Base-by-base conservation (phyloP, 2,888 invertebrate species). In the Branchellion lobata region DNA sequence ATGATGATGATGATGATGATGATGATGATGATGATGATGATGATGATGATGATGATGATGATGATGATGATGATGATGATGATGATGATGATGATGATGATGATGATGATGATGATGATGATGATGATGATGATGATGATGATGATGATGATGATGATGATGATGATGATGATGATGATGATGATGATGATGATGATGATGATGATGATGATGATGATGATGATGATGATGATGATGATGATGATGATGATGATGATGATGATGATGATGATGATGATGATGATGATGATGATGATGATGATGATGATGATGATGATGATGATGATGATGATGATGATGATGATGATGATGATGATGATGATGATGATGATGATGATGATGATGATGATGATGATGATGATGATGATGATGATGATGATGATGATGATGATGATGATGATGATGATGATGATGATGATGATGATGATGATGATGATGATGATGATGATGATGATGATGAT, bases 71-170 rank as follows among this genome's bases (percentile, higher is more conserved):
- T n/a, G n/a, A n/a, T n/a, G n/a, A n/a, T n/a, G n/a, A n/a, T n/a
- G n/a, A n/a, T n/a, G n/a, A n/a, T n/a, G n/a, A n/a, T n/a, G n/a
- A n/a, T n/a, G n/a, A n/a, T n/a, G n/a, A n/a, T n/a, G n/a, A n/a
- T n/a, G n/a, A n/a, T n/a, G n/a, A n/a, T n/a, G n/a, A n/a, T n/a
- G 80, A 72, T 78, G 65, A 73, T 81, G 78, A 80, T 78, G 71
- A 73, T 81, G 80, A 73, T 79, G 78, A 80, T 73, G 78, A 78
- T 76, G 71, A 73, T 81, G 79, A 80, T 71, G 78, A 81, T 79
- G 79, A 80, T 75, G 80, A 79, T 71, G 81, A 78, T 78, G 80
- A 79, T 81, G 80, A 81, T 78, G 80, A 78, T 78, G 80, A 80
- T 68, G 78, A 80, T 80, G 78, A 78, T 27, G 36, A 82, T 68